phyloP scores from a whole-genome alignment of 2,888 invertebrate genomes.

The Rhorus exstirpatorius region DNA sequence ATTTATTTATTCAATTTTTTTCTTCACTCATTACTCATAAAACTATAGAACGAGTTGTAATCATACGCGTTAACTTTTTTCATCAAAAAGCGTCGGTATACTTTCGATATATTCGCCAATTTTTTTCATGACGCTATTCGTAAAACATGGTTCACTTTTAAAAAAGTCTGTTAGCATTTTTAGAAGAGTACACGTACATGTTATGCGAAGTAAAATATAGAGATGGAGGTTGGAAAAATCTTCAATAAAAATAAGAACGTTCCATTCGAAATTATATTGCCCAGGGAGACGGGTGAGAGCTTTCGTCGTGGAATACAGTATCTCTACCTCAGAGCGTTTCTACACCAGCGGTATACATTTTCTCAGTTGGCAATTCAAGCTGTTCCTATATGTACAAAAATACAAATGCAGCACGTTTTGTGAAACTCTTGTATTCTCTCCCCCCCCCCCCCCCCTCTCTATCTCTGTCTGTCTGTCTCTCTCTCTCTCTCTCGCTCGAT shows the following conservation, averaged over 20 bases:
- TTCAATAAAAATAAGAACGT: conserved; percentile 73
- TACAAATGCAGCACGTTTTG: conserved; percentile 71
- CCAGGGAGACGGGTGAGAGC: conserved; percentile 63
- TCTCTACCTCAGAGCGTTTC: conserved; percentile 19
- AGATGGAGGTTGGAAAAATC: conserved; percentile 56
- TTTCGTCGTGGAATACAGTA: conserved; percentile 43
- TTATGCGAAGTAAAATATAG: conserved; percentile 32
- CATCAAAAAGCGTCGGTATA: too few relatives aligned
- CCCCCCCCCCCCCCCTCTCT: conserved; percentile 6
- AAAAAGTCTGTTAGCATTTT: too few relatives aligned
- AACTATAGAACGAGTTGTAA: too few relatives aligned
- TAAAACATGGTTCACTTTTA: too few relatives aligned
- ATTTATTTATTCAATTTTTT: too few relatives aligned
- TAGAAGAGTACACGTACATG: neutral
- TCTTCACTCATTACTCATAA: too few relatives aligned
- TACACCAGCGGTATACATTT: conserved; percentile 77
- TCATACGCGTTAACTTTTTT: too few relatives aligned
- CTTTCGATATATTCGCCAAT: too few relatives aligned
- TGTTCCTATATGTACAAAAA: conserved; percentile 69
- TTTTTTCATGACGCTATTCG: too few relatives aligned
- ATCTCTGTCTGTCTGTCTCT: conserved; percentile 7
- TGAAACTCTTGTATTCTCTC: conserved; percentile 67
- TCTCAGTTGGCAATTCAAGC: conserved; percentile 77
- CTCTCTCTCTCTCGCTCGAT: conserved; percentile 26
- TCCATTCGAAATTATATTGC: conserved; percentile 76